phyloP scores from a whole-genome alignment of 2,888 invertebrate genomes.

The Halocaridina rubra region DNA sequence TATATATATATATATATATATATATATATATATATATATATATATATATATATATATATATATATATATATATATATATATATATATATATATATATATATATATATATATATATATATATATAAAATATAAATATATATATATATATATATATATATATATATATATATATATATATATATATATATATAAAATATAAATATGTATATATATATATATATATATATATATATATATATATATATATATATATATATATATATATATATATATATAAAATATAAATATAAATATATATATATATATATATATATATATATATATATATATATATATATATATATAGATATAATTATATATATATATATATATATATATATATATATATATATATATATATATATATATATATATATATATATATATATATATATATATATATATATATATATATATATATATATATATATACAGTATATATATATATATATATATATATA shows the following conservation, averaged over 20 bases:
- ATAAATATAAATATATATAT: slow-evolving; percentile 24
- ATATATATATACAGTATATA: too few species aligned
- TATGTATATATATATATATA: slow-evolving; percentile 45
- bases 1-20: too few species aligned
- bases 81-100: slow-evolving; percentile 33
- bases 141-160: too few species aligned
- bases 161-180: too few species aligned
- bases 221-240: slow-evolving; percentile 40
- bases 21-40: too few species aligned
- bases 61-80: slow-evolving; percentile 32
- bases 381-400: slow-evolving; percentile 37
- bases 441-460: slow-evolving; percentile 44
- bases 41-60: slow-evolving; percentile 47
- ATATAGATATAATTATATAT: too few species aligned
- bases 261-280: neutral
- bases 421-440: slow-evolving; percentile 29
- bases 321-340: slow-evolving; percentile 21
- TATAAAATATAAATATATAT: neutral
- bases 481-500: slow-evolving; percentile 32
- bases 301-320: slow-evolving; percentile 40
- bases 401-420: slow-evolving; percentile 43
- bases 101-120: slow-evolving; percentile 29
- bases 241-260: slow-evolving; percentile 32
- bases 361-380: slow-evolving; percentile 41
- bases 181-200: too few species aligned